phyloP scores from a whole-genome alignment of 2,113 vertebrate genomes.

The Conger conger region DNA sequence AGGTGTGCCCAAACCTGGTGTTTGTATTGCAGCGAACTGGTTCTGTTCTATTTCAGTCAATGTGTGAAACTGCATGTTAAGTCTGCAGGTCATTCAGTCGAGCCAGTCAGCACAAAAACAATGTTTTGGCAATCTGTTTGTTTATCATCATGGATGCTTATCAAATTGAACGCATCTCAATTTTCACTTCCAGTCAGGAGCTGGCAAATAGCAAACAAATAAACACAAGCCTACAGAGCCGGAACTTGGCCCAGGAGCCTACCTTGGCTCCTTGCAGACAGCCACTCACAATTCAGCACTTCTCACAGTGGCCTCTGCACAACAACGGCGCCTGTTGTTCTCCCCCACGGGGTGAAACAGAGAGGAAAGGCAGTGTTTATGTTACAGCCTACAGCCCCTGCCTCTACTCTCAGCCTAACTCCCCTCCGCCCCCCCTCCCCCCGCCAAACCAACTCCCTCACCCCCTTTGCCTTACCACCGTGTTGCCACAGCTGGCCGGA shows the following conservation, averaged over 20 bases:
- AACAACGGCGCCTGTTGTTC: constrained; percentile 41
- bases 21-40: not conserved
- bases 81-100: not conserved
- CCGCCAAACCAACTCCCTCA: not conserved
- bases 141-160: not conserved
- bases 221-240: not conserved
- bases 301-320: not conserved
- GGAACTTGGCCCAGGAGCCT: not conserved
- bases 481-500: constrained; percentile 61
- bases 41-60: not conserved
- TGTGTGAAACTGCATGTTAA: not conserved
- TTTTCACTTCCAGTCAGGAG: not conserved
- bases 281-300: not conserved
- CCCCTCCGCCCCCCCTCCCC: not conserved
- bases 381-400: constrained; percentile 30
- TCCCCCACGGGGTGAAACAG: constrained; percentile 33
- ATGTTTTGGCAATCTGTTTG: not conserved
- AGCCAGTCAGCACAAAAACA: not conserved
- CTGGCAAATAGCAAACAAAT: not conserved
- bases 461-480: not conserved
- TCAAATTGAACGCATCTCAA: not conserved
- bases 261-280: not conserved
- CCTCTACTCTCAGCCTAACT: not conserved
- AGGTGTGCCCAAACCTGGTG: not conserved
- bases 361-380: constrained; percentile 52